These are phyloP conservation scores for Dromiciops gliroides DNA, from an alignment of 2,113 vertebrate genomes.

Conservation along the genomic window DNA sequence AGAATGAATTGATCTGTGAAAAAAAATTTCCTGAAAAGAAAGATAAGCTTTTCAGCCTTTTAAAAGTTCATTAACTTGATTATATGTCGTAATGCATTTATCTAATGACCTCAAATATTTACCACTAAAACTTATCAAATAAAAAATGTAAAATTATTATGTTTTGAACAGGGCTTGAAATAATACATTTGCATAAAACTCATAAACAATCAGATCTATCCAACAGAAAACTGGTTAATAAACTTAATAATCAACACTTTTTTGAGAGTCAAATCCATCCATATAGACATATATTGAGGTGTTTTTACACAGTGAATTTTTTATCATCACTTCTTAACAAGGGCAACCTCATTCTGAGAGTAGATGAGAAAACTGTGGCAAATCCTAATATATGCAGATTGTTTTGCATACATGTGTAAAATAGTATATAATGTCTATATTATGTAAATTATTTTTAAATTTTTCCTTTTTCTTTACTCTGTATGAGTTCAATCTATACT, in stretches of 20 bases:
- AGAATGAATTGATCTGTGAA: background rate
- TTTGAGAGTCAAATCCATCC: background rate
- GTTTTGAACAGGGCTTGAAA: constrained; percentile 3
- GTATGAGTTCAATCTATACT: too few relatives aligned
- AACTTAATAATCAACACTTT: background rate
- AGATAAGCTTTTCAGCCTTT: constrained; percentile 11
- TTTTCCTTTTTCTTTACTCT: too few relatives aligned
- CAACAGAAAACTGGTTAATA: background rate
- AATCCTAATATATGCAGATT: background rate
- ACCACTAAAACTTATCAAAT: background rate
- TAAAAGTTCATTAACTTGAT: background rate
- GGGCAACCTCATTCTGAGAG: background rate
- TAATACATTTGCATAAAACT: background rate
- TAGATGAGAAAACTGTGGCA: too few relatives aligned
- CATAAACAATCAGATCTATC: background rate
- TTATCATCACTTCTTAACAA: background rate
- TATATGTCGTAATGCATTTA: constrained; percentile 10
- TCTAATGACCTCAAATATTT: constrained; percentile 13
- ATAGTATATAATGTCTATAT: too few relatives aligned
- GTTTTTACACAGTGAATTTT: too few relatives aligned
- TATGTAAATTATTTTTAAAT: too few relatives aligned
- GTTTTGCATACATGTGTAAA: background rate
- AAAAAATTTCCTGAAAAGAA: background rate
- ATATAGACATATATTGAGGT: too few relatives aligned
- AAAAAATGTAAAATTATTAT: constrained; percentile 12